phyloP scores from a whole-genome alignment of 1,140 invertebrate genomes.

The Harpegnathos saltator region DNA sequence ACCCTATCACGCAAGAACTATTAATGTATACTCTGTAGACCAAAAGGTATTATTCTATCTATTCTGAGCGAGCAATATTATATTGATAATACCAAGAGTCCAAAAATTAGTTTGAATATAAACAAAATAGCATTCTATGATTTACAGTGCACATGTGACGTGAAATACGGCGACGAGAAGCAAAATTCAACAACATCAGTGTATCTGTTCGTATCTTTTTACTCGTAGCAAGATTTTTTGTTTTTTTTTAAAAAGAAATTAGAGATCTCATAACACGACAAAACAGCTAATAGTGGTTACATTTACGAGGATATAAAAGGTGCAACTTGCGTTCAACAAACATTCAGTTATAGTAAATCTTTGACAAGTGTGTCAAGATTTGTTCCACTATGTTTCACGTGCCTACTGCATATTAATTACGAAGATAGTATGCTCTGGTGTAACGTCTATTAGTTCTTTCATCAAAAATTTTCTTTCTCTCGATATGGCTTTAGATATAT shows the following conservation, averaged over 20 bases:
- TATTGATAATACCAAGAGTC: slow-evolving; percentile 18
- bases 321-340: slow-evolving; percentile 29
- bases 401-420: slow-evolving; percentile 43
- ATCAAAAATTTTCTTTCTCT: slow-evolving; percentile 43
- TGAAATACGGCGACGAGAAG: background rate
- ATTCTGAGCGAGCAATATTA: slow-evolving; percentile 25
- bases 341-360: background rate
- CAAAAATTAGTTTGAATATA: slow-evolving; percentile 25
- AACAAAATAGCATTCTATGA: slow-evolving; percentile 29
- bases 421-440: background rate
- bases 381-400: slow-evolving; percentile 21
- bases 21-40: too few relatives aligned
- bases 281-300: too few relatives aligned
- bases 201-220: slow-evolving; percentile 23
- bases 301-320: slow-evolving; percentile 3
- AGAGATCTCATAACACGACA: too few relatives aligned
- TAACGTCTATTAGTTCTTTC: slow-evolving; percentile 46
- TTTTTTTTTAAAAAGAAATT: too few relatives aligned
- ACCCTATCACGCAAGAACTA: background rate
- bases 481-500: slow-evolving; percentile 20
- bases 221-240: background rate
- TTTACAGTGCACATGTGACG: slow-evolving; percentile 16
- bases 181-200: slow-evolving; percentile 12
- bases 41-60: slow-evolving; percentile 46
- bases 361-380: slow-evolving; percentile 40